These are phyloP conservation scores for Cabera pusaria DNA, from an alignment of 2,888 invertebrate species.

Conservation along the genomic window DNA sequence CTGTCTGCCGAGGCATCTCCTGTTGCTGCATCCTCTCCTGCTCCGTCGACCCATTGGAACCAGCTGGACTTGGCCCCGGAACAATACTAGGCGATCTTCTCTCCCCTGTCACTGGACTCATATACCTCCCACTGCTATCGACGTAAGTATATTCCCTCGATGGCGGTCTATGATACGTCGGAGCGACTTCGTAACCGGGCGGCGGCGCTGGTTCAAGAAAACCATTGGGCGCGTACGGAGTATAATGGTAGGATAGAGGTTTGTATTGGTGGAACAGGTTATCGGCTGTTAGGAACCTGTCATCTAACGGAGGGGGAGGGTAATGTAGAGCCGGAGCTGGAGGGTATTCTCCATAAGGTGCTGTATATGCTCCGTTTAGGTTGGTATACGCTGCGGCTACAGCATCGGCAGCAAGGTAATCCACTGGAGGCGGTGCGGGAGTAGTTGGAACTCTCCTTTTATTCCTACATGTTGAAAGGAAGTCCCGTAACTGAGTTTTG, in stretches of 20 bases:
- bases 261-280: slow-evolving; percentile 96
- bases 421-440: slow-evolving; percentile 86
- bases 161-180: slow-evolving; percentile 86
- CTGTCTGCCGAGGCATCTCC: slow-evolving; percentile 92
- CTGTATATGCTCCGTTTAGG: slow-evolving; percentile 90
- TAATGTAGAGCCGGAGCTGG: slow-evolving; percentile 88
- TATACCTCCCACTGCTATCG: slow-evolving; percentile 80
- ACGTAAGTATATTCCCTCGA: slow-evolving; percentile 83
- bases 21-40: slow-evolving; percentile 72
- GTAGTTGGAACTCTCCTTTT: slow-evolving; percentile 86
- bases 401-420: slow-evolving; percentile 87
- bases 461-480: slow-evolving; percentile 94
- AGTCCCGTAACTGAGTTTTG: slow-evolving; percentile 96
- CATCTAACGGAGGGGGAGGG: slow-evolving; percentile 84
- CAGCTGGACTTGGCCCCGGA: slow-evolving; percentile 74
- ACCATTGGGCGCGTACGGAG: slow-evolving; percentile 91
- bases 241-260: slow-evolving; percentile 91
- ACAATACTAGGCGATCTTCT: slow-evolving; percentile 85
- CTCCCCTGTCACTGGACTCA: slow-evolving; percentile 85
- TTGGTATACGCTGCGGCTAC: slow-evolving; percentile 92
- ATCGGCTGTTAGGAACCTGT: slow-evolving; percentile 91
- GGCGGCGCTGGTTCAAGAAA: slow-evolving; percentile 90
- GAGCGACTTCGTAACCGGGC: slow-evolving; percentile 81
- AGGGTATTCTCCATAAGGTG: slow-evolving; percentile 89
- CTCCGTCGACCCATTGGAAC: slow-evolving; percentile 70